These are phyloP conservation scores for Allobates femoralis DNA, from an alignment of 2,797 vertebrate species.

Conservation along the genomic window DNA sequence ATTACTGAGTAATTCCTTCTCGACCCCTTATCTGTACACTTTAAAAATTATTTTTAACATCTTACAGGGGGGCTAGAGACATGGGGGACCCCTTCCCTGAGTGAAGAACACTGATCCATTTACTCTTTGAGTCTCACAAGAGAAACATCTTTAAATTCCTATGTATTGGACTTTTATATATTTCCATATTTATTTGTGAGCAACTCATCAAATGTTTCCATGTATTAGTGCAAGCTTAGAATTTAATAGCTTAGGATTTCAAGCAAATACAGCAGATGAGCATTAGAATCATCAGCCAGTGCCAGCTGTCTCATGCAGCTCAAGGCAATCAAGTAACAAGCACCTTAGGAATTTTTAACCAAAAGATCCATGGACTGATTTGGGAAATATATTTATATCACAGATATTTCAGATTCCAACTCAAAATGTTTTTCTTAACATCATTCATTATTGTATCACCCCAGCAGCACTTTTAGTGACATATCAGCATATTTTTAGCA, in stretches of 20 bases:
- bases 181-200: conserved; percentile 28
- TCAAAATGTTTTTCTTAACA: neutral
- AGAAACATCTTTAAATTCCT: neutral
- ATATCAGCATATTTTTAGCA: neutral
- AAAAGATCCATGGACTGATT: conserved; percentile 32
- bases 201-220: conserved; percentile 35
- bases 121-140: neutral
- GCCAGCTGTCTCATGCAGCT: conserved; percentile 54
- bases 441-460: neutral
- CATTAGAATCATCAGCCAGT: conserved; percentile 39
- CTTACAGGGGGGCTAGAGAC: no score
- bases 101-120: no score
- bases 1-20: no score
- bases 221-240: conserved; percentile 39
- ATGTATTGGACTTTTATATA: neutral
- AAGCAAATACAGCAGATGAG: conserved; percentile 35
- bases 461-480: neutral
- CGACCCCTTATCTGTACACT: no score
- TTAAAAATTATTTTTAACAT: no score
- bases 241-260: conserved; percentile 37
- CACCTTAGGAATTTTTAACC: conserved; percentile 50
- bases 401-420: conserved; percentile 28
- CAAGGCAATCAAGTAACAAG: conserved; percentile 49
- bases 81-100: no score
- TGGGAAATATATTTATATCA: conserved; percentile 41